Evolutionary conservation across 2,113 vertebrate species (phyloP).

Genomic region (Sarotherodon lohbergeri): DNA sequence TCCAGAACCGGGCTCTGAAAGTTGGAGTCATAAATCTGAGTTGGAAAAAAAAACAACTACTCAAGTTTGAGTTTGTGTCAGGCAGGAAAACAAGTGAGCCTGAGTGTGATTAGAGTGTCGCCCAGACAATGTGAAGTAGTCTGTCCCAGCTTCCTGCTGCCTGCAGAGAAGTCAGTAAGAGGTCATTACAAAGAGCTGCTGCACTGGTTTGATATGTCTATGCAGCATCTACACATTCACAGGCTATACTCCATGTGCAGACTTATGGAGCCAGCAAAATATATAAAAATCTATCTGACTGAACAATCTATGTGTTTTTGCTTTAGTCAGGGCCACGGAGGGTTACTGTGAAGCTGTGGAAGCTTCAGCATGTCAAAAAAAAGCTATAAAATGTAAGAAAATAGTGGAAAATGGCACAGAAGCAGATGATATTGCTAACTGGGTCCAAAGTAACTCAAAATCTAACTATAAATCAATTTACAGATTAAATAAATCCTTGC

Average conservation of each 20-base stretch:
- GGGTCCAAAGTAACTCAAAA: neutral
- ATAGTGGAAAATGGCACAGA: neutral
- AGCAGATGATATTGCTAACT: neutral
- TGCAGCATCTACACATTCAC: neutral
- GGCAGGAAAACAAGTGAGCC: neutral
- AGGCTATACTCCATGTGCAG: neutral
- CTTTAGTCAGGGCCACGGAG: neutral
- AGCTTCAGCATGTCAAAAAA: neutral
- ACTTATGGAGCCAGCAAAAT: neutral
- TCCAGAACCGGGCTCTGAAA: neutral
- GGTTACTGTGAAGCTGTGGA: neutral
- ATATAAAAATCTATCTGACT: neutral
- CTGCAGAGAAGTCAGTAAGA: neutral
- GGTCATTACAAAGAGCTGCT: neutral
- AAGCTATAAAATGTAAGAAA: neutral
- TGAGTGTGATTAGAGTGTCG: neutral
- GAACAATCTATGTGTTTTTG: neutral
- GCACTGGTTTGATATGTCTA: neutral
- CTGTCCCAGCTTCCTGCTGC: neutral
- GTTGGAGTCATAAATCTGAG: neutral
- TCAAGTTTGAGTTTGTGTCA: neutral
- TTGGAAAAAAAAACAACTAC: neutral
- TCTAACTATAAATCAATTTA: neutral
- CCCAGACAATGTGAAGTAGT: neutral
- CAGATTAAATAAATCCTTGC: neutral